Base-by-base conservation (phyloP, 2,113 vertebrate species). In the Butastur rufipennis region DNA sequence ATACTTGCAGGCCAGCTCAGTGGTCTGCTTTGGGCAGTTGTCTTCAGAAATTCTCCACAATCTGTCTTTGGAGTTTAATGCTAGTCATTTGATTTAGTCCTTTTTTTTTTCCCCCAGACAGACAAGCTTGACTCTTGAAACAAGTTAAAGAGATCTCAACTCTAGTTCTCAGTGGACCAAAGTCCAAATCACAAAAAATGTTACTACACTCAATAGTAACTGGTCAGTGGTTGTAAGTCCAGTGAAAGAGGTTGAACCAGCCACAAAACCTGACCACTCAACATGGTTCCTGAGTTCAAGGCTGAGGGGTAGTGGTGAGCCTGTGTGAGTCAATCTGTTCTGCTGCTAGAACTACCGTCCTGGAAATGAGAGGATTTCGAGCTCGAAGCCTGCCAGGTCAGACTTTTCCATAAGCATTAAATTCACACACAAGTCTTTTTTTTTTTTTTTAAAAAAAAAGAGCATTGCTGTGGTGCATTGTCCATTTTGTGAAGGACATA, bases 171-270 rank as follows among this genome's bases (percentile, higher is more conserved):
- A 68, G 27, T 65, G 36, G 34, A 43, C 27, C 5, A 4, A 96
- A 81, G 55, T 66, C 42, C 8, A 0, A 58, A 45, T 29, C 34
- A 19, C 38, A 34, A 8, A 75, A 81, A 16, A 0, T 1, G 4
- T 78, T 12, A 45, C 50, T 74, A 3, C 4, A 38, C 42, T 63
- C 23, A 62, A 0, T 13, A 84, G 31, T 27, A 67, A 40, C 48
- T 78, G n/a, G 9, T 32, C 47, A 88, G 36, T 78, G 14, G 11
- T 59, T 86, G 0, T 38, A 71, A 59, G 12, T 36, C 34, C 52
- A 74, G 13, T 20, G 36, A 45, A 65, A 9, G 90, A 42, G 34
- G 7, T 19, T 78, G 52, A 90, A 79, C 36, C 13, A 66, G 18
- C 21, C 38, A 27, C 38, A 74, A 72, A 88, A 78, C 16, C 10